Conservation (phyloP, 2,888 invertebrate species). For the Sinhomidia bicolor region DNA sequence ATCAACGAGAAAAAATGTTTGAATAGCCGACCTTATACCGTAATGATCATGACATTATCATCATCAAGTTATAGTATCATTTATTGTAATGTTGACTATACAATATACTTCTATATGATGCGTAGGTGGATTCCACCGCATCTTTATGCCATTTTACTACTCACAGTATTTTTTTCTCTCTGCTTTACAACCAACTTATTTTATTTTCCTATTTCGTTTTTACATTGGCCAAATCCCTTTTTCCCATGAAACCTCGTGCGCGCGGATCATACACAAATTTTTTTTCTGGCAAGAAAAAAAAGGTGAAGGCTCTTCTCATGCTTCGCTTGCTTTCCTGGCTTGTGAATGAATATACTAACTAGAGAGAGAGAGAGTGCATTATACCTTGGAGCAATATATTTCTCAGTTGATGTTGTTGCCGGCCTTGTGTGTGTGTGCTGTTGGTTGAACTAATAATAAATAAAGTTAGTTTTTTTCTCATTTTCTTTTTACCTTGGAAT, state of each 20-base stretch:
- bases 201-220: conserved; percentile 40
- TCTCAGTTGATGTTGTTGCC: too few relatives aligned
- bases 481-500: conserved; percentile 33
- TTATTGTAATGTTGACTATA: background rate
- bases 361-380: conserved; percentile 7
- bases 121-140: too few relatives aligned
- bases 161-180: background rate
- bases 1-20: conserved; percentile 21
- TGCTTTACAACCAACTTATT: background rate
- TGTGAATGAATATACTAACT: too few relatives aligned
- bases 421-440: too few relatives aligned
- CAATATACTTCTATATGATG: too few relatives aligned
- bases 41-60: background rate
- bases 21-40: conserved; percentile 17
- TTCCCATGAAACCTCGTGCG: background rate
- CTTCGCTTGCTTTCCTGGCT: too few relatives aligned
- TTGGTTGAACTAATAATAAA: conserved; percentile 35
- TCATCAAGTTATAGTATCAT: conserved; percentile 12
- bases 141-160: too few relatives aligned
- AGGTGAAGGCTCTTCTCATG: conserved; percentile 18
- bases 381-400: conserved; percentile 18
- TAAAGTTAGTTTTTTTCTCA: conserved; percentile 29
- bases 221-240: conserved; percentile 4
- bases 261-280: conserved; percentile 16
- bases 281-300: background rate